Conservation (phyloP, 1,140 invertebrate genomes). For the Ephestia elutella region DNA sequence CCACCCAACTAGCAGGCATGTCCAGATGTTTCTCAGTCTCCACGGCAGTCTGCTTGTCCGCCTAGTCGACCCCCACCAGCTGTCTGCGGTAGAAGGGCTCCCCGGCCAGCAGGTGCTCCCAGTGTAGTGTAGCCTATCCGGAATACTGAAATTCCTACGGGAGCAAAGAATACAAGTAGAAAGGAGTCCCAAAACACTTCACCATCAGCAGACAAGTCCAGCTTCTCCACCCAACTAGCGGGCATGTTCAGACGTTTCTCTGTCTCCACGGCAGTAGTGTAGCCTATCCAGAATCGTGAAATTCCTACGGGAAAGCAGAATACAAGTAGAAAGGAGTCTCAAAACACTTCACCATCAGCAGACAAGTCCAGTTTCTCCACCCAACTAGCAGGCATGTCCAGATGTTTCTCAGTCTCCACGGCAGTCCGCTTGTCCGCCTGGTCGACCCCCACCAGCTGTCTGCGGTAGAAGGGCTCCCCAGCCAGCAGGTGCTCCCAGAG, state of each 20-base stretch:
- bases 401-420: slow-evolving; percentile 79
- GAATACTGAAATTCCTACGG: too few species aligned
- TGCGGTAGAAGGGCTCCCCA: slow-evolving; percentile 76
- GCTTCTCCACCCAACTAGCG: slow-evolving; percentile 82
- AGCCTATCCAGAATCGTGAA: too few species aligned
- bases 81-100: slow-evolving; percentile 75
- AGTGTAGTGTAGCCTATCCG: too few species aligned
- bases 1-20: slow-evolving; percentile 87
- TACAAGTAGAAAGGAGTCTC: too few species aligned
- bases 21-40: slow-evolving; percentile 82
- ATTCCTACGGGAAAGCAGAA: too few species aligned
- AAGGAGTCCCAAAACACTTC: too few species aligned
- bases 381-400: slow-evolving; percentile 89
- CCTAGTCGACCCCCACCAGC: slow-evolving; percentile 63
- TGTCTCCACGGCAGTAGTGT: slow-evolving; percentile 65
- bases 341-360: slow-evolving; percentile 80
- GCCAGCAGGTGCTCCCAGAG: slow-evolving; percentile 83
- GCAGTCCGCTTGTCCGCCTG: slow-evolving; percentile 63
- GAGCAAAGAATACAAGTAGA: too few species aligned
- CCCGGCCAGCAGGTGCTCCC: slow-evolving; percentile 82
- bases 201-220: slow-evolving; percentile 81
- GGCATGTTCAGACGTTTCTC: slow-evolving; percentile 89
- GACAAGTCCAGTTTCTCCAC: slow-evolving; percentile 81
- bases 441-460: slow-evolving; percentile 70
- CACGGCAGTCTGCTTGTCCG: slow-evolving; percentile 66